Evolutionary conservation across 2,888 invertebrate genomes (phyloP).

Genomic region (Drosophila yooni): DNA sequence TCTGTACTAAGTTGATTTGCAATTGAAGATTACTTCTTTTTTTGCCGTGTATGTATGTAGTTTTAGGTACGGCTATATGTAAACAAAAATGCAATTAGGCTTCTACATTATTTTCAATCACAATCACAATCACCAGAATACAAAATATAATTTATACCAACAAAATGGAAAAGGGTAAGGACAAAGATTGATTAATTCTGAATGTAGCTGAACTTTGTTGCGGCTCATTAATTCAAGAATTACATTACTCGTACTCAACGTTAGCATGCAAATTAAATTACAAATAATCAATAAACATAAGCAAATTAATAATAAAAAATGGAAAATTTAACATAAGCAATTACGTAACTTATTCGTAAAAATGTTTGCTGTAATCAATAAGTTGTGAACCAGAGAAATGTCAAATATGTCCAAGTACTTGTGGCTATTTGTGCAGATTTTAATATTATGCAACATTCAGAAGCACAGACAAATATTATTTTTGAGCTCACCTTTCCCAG

Average conservation of each 20-base stretch:
- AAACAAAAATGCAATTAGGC: neutral
- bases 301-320: too few species aligned
- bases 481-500: neutral
- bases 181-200: neutral
- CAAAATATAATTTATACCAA: neutral
- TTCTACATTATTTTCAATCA: neutral
- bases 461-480: neutral
- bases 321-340: neutral
- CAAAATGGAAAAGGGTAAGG: neutral
- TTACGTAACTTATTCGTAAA: neutral
- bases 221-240: slow-evolving; percentile 1
- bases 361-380: neutral
- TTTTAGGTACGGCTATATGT: neutral
- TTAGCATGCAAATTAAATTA: neutral
- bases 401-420: neutral
- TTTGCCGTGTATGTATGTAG: neutral
- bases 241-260: neutral
- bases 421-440: neutral
- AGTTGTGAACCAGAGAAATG: neutral
- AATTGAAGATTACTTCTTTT: too few species aligned
- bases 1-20: too few species aligned
- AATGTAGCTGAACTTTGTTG: neutral
- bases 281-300: neutral
- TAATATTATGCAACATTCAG: neutral
- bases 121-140: neutral